A percentile compares a stretch with the other conserved stretches of the same genome.
These are phyloP conservation scores for Lagopus muta DNA, from an alignment of 2,113 vertebrate genomes.

Conservation along the genomic window DNA sequence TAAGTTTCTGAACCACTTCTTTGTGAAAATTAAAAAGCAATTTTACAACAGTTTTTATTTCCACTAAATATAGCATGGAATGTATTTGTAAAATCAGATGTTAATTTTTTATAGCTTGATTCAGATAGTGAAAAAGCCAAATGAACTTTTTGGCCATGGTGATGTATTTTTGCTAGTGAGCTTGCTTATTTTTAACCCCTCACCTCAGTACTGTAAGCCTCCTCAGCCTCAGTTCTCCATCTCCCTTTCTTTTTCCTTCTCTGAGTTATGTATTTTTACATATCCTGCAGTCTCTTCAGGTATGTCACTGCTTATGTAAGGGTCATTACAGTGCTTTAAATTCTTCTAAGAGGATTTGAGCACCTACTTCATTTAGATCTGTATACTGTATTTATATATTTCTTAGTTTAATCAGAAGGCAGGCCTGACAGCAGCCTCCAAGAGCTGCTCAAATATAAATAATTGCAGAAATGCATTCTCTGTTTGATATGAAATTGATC, in stretches of 20 bases:
- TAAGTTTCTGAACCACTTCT: not conserved
- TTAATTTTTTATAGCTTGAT: not conserved
- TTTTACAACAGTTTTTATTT: not conserved
- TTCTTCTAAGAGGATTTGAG: not conserved
- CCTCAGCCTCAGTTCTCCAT: not conserved
- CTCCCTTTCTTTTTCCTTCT: not conserved
- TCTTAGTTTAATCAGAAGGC: not conserved
- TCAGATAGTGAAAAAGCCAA: not conserved
- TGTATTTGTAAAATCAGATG: not conserved
- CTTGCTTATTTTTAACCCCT: not conserved
- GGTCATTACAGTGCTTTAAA: not conserved
- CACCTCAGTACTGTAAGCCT: not conserved
- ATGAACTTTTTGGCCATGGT: not conserved
- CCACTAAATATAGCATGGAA: not conserved
- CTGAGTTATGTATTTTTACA: rapidly evolving
- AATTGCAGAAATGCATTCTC: not conserved
- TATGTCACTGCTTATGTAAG: not conserved
- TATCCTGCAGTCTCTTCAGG: not conserved
- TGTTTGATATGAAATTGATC: not conserved
- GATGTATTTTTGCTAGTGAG: not conserved
- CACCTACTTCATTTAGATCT: not conserved
- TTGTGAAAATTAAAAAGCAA: not conserved
- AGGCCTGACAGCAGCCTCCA: not conserved
- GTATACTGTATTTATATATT: not conserved
- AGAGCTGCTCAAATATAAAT: not conserved